Evolutionary conservation across 2,888 invertebrate genomes (phyloP).

Genomic region (Stenchaetothrips biformis): DNA sequence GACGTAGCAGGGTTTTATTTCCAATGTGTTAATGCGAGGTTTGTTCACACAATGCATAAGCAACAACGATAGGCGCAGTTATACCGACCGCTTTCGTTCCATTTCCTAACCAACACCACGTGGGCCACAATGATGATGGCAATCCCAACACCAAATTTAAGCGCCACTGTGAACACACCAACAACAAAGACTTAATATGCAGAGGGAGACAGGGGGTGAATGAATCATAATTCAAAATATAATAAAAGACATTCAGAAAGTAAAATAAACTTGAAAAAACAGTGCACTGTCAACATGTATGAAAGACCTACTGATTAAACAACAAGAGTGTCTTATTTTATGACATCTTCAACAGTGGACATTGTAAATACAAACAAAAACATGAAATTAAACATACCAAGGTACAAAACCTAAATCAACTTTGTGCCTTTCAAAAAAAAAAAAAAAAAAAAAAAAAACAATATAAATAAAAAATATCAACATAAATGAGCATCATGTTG

Average conservation of each 20-base stretch:
- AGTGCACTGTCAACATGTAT: neutral
- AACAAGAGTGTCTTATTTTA: no score
- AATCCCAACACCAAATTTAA: conserved; percentile 79
- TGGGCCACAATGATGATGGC: conserved; percentile 80
- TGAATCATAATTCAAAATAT: neutral
- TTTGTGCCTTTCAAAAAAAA: neutral
- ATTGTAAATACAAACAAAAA: no score
- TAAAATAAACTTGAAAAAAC: neutral
- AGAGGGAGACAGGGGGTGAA: neutral
- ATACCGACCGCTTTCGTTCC: conserved; percentile 64
- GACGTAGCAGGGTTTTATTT: neutral
- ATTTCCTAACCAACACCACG: conserved; percentile 75
- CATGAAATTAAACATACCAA: no score
- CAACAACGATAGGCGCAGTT: conserved; percentile 26
- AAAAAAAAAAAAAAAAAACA: neutral
- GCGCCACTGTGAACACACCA: conserved; percentile 62
- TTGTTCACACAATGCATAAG: conserved; percentile 27
- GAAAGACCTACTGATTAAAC: neutral
- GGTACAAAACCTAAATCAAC: neutral
- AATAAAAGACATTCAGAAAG: neutral
- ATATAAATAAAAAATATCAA: neutral
- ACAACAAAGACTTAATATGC: neutral
- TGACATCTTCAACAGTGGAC: no score
- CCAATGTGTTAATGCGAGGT: conserved; percentile 3
- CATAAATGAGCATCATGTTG: neutral